A percentile compares a stretch with the other conserved stretches of the same genome.
phyloP scores from a whole-genome alignment of 1,140 invertebrate species.

The Caenorhabditis elegans region DNA sequence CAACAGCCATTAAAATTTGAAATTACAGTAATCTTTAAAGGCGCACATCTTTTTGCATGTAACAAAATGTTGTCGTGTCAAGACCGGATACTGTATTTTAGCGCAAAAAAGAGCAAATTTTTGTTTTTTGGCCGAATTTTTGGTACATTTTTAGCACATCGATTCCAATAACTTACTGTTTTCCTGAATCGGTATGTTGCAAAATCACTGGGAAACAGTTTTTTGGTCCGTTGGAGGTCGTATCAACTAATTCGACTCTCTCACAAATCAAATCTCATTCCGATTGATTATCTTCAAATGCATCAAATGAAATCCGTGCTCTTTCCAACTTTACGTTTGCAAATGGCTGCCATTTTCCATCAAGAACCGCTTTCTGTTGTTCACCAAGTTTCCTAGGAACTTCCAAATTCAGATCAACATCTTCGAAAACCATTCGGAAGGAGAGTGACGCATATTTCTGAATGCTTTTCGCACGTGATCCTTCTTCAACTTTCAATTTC shows the following conservation, averaged over 20 bases:
- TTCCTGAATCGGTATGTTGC: constrained; percentile 71
- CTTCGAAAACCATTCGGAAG: constrained; percentile 52
- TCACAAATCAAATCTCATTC: constrained; percentile 64
- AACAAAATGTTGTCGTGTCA: no score
- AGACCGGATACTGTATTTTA: no score
- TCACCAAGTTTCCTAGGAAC: not conserved
- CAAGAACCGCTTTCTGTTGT: constrained; percentile 71
- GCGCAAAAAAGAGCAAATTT: no score
- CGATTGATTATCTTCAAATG: constrained; percentile 53
- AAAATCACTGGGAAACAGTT: constrained; percentile 89
- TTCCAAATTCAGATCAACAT: constrained; percentile 74
- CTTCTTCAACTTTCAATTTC: constrained; percentile 4
- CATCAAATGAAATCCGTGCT: constrained; percentile 57
- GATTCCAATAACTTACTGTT: constrained; percentile 67
- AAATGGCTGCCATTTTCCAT: constrained; percentile 68
- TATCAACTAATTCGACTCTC: constrained; percentile 47
- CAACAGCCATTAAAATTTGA: no score
- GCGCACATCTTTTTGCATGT: no score
- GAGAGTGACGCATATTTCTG: constrained; percentile 57
- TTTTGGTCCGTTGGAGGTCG: constrained; percentile 72
- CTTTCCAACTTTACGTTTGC: constrained; percentile 49
- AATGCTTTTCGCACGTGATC: constrained; percentile 45
- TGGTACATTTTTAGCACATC: no score
- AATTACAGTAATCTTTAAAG: no score
- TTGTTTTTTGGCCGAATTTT: no score